Conservation (phyloP, 2,797 vertebrate genomes). For the Sebastes itinus region DNA sequence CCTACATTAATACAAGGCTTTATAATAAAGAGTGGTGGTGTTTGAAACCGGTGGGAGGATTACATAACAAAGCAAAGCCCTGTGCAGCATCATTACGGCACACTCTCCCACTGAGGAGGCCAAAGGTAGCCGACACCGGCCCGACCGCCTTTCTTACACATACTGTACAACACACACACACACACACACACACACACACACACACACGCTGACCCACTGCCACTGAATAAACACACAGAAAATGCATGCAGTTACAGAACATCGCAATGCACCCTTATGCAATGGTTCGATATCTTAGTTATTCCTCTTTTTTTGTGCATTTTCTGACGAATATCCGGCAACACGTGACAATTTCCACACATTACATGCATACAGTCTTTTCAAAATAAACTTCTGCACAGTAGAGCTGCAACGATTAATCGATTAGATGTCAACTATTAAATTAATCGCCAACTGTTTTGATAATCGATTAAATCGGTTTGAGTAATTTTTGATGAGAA, state of each 20-base stretch:
- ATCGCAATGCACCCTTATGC: no score
- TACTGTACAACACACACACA: background rate
- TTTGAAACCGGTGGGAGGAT: slow-evolving; percentile 79
- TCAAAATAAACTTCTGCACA: no score
- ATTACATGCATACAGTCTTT: no score
- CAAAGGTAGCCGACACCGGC: slow-evolving; percentile 61
- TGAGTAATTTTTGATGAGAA: no score
- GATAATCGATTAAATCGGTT: no score
- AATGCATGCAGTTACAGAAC: background rate
- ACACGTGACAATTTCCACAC: no score
- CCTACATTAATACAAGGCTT: slow-evolving; percentile 54
- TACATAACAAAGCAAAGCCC: slow-evolving; percentile 76
- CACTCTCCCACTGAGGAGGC: slow-evolving; percentile 70
- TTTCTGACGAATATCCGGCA: no score
- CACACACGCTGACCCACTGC: slow-evolving; percentile 15
- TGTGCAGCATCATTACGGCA: slow-evolving; percentile 68
- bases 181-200: background rate
- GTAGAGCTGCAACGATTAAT: no score
- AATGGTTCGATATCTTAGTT: no score
- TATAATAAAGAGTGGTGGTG: slow-evolving; percentile 67
- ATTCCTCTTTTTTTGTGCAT: no score
- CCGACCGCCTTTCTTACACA: slow-evolving; percentile 26
- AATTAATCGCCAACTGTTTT: no score
- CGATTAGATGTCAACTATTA: no score
- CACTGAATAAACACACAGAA: slow-evolving; percentile 20